Conservation (phyloP, 2,888 invertebrate species). For the Agapetus fuscipes region DNA sequence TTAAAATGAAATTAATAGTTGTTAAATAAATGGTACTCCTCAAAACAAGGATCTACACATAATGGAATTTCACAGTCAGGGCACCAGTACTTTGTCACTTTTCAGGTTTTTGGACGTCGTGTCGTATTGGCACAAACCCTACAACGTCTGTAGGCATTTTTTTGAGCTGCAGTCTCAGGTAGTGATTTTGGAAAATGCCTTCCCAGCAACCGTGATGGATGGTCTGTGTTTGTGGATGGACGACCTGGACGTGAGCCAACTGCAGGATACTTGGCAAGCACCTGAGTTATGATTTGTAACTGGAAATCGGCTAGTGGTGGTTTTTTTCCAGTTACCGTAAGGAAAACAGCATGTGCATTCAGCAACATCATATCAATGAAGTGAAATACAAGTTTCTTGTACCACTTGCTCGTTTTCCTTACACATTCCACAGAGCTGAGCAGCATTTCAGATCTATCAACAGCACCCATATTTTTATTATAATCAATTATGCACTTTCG, state of each 20-base stretch:
- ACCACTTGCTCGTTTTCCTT: conserved; percentile 26
- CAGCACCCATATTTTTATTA: conserved; percentile 26
- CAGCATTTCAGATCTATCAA: conserved; percentile 27
- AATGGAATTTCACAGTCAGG: background rate
- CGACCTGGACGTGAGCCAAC: background rate
- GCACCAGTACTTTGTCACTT: background rate
- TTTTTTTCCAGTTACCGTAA: conserved; percentile 4
- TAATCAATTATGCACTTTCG: conserved; percentile 25
- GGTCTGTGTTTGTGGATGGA: background rate
- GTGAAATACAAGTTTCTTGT: conserved; percentile 28
- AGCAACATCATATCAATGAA: conserved; percentile 24
- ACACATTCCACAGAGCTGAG: conserved; percentile 24
- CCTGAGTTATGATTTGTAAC: conserved; percentile 5
- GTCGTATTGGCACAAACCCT: background rate
- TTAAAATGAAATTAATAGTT: conserved; percentile 25
- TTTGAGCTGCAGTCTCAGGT: background rate
- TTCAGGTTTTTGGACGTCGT: conserved; percentile 8
- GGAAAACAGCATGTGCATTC: conserved; percentile 11
- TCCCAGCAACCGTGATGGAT: background rate
- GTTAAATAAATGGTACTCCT: conserved; percentile 18
- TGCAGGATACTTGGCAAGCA: too few species aligned
- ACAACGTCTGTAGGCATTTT: background rate
- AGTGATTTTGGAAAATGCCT: background rate
- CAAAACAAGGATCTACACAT: conserved; percentile 3
- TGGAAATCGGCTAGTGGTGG: conserved; percentile 7